phyloP scores from a whole-genome alignment of 2,797 vertebrate genomes.

The Acridotheres tristis region DNA sequence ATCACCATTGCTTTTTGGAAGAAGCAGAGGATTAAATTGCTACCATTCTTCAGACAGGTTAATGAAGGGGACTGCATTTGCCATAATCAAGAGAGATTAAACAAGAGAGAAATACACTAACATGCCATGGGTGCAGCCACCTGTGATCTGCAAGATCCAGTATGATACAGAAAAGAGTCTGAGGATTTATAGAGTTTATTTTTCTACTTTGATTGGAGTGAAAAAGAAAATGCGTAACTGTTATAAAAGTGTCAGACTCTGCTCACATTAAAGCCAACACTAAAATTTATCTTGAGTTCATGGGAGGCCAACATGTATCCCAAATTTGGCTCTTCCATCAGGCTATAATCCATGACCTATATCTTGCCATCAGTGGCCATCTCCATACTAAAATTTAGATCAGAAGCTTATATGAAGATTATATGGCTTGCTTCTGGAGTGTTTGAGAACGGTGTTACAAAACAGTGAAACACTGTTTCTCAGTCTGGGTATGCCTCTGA shows the following conservation, averaged over 20 bases:
- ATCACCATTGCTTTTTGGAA: neutral
- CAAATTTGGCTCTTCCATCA: neutral
- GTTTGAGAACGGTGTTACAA: neutral
- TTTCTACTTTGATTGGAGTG: neutral
- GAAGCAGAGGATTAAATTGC: neutral
- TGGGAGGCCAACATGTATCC: neutral
- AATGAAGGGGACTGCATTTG: neutral
- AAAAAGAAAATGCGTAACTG: neutral
- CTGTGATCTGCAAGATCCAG: neutral
- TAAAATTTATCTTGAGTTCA: neutral
- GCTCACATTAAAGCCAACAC: neutral
- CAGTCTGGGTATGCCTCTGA: neutral
- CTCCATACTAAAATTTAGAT: neutral
- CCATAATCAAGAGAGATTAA: neutral
- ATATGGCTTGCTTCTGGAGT: neutral
- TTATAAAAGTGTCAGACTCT: neutral
- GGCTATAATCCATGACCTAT: neutral
- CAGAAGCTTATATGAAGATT: neutral
- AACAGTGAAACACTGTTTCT: neutral
- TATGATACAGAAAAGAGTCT: neutral
- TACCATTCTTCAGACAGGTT: neutral
- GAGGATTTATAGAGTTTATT: neutral
- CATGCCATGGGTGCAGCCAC: neutral
- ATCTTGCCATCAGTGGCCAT: neutral
- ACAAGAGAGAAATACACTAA: neutral